These are phyloP conservation scores for Cantharis lateralis DNA, from an alignment of 2,888 invertebrate species.

Conservation along the genomic window DNA sequence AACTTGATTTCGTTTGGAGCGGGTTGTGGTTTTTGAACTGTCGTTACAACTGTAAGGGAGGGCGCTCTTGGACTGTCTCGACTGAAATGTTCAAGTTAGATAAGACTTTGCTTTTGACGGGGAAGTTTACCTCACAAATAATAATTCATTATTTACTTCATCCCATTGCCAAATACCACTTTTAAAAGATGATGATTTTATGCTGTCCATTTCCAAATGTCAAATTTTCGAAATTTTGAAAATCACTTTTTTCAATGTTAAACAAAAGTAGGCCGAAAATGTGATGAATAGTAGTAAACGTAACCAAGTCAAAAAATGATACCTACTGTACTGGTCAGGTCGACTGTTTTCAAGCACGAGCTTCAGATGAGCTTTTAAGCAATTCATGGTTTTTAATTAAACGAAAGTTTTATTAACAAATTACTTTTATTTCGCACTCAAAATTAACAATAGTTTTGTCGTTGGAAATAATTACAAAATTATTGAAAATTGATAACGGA, in stretches of 20 bases:
- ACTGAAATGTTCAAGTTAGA: conserved; percentile 15
- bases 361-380: too few relatives aligned
- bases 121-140: conserved; percentile 38
- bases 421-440: too few relatives aligned
- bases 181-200: conserved; percentile 23
- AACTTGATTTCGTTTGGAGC: conserved; percentile 58
- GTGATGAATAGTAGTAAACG: too few relatives aligned
- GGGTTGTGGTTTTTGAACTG: conserved; percentile 19
- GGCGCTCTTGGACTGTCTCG: conserved; percentile 23
- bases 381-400: too few relatives aligned
- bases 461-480: too few relatives aligned
- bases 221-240: background rate
- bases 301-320: too few relatives aligned
- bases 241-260: background rate
- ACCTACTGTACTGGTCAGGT: too few relatives aligned
- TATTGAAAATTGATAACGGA: too few relatives aligned
- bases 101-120: background rate
- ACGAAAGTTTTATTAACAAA: too few relatives aligned
- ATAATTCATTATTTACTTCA: conserved; percentile 42
- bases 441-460: too few relatives aligned
- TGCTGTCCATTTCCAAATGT: background rate
- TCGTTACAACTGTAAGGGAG: conserved; percentile 10
- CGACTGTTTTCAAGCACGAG: too few relatives aligned
- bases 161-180: conserved; percentile 62
- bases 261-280: background rate